phyloP scores from a whole-genome alignment of 2,797 vertebrate genomes.

The Phataginus tetradactyla region DNA sequence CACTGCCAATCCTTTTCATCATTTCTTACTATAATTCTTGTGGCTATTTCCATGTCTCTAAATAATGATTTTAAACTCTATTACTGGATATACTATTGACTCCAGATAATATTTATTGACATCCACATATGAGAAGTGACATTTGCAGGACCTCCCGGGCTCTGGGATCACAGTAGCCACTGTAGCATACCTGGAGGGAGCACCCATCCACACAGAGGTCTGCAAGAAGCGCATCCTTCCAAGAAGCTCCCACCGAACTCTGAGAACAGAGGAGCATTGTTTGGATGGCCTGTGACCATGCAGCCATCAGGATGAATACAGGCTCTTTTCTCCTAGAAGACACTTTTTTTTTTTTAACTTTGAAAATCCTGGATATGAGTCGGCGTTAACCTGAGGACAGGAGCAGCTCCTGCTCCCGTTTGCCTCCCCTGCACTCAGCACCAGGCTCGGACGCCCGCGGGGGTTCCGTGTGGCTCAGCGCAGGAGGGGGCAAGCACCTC shows the following conservation, averaged over 20 bases:
- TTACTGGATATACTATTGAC: background rate
- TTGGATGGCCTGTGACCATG: background rate
- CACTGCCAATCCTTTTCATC: background rate
- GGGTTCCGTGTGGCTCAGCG: fast-evolving
- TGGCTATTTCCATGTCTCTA: background rate
- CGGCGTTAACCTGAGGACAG: background rate
- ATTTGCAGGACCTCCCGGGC: background rate
- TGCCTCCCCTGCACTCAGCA: background rate
- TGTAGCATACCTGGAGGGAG: no score
- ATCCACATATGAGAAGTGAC: background rate
- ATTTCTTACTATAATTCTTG: background rate
- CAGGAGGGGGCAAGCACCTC: background rate
- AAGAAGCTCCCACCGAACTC: background rate
- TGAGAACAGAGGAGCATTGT: background rate
- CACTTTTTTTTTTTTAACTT: background rate
- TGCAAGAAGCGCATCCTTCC: no score
- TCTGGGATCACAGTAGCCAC: no score
- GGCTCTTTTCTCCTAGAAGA: background rate
- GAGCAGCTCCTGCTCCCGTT: background rate
- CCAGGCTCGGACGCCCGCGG: fast-evolving
- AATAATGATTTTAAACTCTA: background rate
- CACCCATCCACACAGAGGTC: background rate
- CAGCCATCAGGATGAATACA: background rate
- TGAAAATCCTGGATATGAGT: background rate
- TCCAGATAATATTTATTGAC: background rate